Evolutionary conservation across 1,140 invertebrate genomes (phyloP).

Genomic region (Cepaea nemoralis): DNA sequence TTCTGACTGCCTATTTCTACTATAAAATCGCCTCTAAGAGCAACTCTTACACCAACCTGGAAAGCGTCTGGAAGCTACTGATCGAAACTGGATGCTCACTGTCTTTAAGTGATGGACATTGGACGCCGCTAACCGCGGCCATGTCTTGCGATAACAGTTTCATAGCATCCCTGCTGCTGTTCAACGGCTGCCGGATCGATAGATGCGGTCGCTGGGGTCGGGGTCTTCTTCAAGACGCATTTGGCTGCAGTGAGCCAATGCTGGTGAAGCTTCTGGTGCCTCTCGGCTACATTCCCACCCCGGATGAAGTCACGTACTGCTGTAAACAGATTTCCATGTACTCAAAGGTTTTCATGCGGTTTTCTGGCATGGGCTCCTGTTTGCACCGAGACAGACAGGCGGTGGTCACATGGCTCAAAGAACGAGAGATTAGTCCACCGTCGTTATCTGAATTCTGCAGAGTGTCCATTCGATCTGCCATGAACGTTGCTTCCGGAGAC

Average conservation of each 20-base stretch:
- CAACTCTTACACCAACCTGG: slow-evolving; percentile 56
- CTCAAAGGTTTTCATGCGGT: slow-evolving; percentile 56
- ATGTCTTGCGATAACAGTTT: slow-evolving; percentile 63
- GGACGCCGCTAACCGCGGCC: slow-evolving; percentile 59
- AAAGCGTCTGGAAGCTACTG: slow-evolving; percentile 53
- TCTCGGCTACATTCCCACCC: slow-evolving; percentile 58
- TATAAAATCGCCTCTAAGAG: slow-evolving; percentile 55
- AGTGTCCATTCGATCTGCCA: slow-evolving; percentile 52
- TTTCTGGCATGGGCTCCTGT: slow-evolving; percentile 24
- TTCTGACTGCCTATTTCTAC: slow-evolving; percentile 66
- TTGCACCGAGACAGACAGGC: slow-evolving; percentile 37
- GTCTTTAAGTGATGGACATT: slow-evolving; percentile 62
- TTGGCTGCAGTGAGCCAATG: slow-evolving; percentile 61
- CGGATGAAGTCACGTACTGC: slow-evolving; percentile 62
- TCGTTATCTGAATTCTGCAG: slow-evolving; percentile 54
- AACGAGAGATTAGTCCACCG: background rate
- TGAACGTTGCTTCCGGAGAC: slow-evolving; percentile 57
- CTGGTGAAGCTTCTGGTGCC: slow-evolving; percentile 59
- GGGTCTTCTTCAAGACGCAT: slow-evolving; percentile 63
- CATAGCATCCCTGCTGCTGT: slow-evolving; percentile 61
- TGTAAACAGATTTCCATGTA: slow-evolving; percentile 61
- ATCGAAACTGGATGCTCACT: slow-evolving; percentile 62
- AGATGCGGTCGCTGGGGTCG: slow-evolving; percentile 48
- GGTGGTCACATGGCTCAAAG: slow-evolving; percentile 32
- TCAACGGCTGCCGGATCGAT: slow-evolving; percentile 59